Conservation (phyloP, 1,140 invertebrate genomes). For the Aporrectodea caliginosa region DNA sequence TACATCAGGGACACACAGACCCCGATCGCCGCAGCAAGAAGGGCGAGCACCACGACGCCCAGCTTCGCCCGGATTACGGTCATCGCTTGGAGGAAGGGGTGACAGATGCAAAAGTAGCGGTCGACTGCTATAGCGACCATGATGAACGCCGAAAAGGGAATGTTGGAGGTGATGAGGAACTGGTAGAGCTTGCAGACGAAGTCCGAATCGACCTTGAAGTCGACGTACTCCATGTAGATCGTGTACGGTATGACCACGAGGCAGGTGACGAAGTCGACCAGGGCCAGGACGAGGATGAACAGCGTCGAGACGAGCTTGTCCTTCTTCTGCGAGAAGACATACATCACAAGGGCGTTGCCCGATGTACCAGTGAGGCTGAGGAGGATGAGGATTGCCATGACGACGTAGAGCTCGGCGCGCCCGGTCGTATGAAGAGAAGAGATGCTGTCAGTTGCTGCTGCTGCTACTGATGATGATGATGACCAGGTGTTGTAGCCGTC, state of each 20-base stretch:
- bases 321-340: slow-evolving; percentile 49
- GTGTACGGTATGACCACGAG: slow-evolving; percentile 50
- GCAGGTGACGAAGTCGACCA: slow-evolving; percentile 49
- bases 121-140: slow-evolving; percentile 54
- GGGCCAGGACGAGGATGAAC: slow-evolving; percentile 49
- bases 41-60: slow-evolving; percentile 40
- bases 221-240: slow-evolving; percentile 41
- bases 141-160: slow-evolving; percentile 50
- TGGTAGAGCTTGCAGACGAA: slow-evolving; percentile 49
- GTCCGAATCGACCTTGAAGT: slow-evolving; percentile 36
- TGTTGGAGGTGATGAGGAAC: slow-evolving; percentile 50
- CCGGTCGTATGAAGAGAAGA: no score
- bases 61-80: slow-evolving; percentile 45
- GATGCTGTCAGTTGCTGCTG: not conserved
- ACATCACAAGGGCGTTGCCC: slow-evolving; percentile 53
- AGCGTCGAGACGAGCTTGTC: slow-evolving; percentile 43
- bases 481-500: not conserved
- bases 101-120: slow-evolving; percentile 54
- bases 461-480: not conserved
- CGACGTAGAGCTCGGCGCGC: not conserved
- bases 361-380: slow-evolving; percentile 38
- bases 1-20: slow-evolving; percentile 19
- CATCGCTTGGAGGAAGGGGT: slow-evolving; percentile 47
- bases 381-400: not conserved
- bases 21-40: slow-evolving; percentile 43